phyloP scores from a whole-genome alignment of 1,140 invertebrate species.

The Caenorhabditis latens region DNA sequence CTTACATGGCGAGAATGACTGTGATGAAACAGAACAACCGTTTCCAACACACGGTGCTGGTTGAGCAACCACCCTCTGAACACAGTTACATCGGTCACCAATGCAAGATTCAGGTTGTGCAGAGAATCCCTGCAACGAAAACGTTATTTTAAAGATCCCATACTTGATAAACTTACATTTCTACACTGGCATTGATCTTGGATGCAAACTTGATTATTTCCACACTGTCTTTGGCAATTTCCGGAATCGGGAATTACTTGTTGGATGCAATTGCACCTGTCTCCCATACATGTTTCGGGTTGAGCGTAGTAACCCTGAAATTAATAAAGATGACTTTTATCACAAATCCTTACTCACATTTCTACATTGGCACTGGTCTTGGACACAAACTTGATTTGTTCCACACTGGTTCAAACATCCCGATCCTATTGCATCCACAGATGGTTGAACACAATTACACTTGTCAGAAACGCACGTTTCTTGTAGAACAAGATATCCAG shows the following conservation, averaged over 20 bases:
- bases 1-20: conserved; percentile 5
- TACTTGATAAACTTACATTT: not conserved
- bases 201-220: conserved; percentile 36
- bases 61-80: not conserved
- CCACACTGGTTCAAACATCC: conserved; percentile 29
- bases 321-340: not conserved
- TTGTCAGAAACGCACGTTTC: conserved; percentile 23
- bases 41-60: conserved; percentile 8
- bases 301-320: conserved; percentile 33
- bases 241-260: not conserved
- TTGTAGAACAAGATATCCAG: conserved; percentile 15
- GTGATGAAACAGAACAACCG: not conserved
- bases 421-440: not conserved
- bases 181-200: conserved; percentile 38
- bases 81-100: conserved; percentile 26
- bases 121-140: not conserved
- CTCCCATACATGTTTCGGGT: conserved; percentile 31
- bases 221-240: conserved; percentile 32
- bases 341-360: not conserved
- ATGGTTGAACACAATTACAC: conserved; percentile 46
- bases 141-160: no score
- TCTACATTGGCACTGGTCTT: conserved; percentile 37
- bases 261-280: conserved; percentile 4
- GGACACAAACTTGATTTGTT: conserved; percentile 33
- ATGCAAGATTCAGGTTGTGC: conserved; percentile 13